phyloP scores from a whole-genome alignment of 92 coral and sea anemone genomes.

The Virgularia gustaviana region DNA sequence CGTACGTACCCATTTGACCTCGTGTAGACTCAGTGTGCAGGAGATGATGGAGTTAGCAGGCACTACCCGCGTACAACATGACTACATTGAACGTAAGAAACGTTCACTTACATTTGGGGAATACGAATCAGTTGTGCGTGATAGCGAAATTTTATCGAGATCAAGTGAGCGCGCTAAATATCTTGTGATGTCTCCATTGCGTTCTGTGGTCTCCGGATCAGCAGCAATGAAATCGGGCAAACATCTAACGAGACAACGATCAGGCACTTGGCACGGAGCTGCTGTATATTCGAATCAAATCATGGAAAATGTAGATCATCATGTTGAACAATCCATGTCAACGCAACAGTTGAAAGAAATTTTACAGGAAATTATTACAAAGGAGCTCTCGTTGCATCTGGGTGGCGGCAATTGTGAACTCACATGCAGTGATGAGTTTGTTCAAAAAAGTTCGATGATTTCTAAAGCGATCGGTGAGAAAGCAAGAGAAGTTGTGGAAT shows the following conservation, averaged over 20 bases:
- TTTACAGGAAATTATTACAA: conserved; percentile 65
- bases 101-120: conserved; percentile 26
- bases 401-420: conserved; percentile 48
- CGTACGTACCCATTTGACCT: no score
- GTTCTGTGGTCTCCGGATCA: conserved; percentile 83
- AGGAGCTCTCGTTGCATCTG: conserved; percentile 64
- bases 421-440: conserved; percentile 59
- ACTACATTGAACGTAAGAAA: no score
- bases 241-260: conserved; percentile 55
- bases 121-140: background rate
- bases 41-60: no score
- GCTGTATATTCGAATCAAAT: conserved; percentile 40
- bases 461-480: conserved; percentile 72
- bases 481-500: conserved; percentile 56
- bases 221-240: conserved; percentile 53
- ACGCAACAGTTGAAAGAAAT: conserved; percentile 50
- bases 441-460: conserved; percentile 62
- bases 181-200: conserved; percentile 3
- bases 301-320: background rate
- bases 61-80: no score
- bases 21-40: no score
- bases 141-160: background rate
- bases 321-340: background rate
- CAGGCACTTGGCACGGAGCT: conserved; percentile 90
- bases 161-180: background rate